Evolutionary conservation across 2,797 vertebrate species (phyloP).

Genomic region (Euphonia xanthogaster): DNA sequence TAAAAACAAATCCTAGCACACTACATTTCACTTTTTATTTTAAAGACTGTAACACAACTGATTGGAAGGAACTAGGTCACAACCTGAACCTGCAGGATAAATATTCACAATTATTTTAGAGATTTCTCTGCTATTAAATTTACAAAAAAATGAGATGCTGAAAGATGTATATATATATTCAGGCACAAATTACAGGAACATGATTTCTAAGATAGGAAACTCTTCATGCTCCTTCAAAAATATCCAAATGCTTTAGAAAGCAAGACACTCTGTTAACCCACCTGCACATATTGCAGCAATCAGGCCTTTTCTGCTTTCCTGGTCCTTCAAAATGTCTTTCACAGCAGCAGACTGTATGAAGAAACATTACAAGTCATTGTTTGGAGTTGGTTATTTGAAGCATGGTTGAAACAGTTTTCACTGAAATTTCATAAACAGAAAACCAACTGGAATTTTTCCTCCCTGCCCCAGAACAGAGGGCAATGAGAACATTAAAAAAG

Average conservation of each 20-base stretch:
- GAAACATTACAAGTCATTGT: neutral
- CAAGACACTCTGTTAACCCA: conserved; percentile 20
- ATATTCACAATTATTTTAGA: neutral
- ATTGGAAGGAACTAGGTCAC: neutral
- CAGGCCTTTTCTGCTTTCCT: conserved; percentile 90
- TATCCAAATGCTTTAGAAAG: neutral
- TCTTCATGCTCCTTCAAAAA: neutral
- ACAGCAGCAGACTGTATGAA: conserved; percentile 85
- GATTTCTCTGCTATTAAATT: neutral
- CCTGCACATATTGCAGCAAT: conserved; percentile 99
- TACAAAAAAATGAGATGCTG: neutral
- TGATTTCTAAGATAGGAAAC: neutral
- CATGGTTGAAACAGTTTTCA: neutral
- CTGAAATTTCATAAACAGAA: neutral
- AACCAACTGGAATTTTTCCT: neutral
- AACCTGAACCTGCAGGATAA: neutral
- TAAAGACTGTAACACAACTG: neutral
- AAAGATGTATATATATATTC: neutral
- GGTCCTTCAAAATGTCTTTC: conserved; percentile 91
- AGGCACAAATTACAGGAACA: neutral
- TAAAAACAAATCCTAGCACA: neutral
- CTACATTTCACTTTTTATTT: neutral
- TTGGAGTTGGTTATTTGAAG: neutral
- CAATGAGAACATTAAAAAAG: neutral
- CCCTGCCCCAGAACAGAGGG: neutral